phyloP scores from a whole-genome alignment of 2,888 invertebrate species.

The Resseliella maxima region DNA sequence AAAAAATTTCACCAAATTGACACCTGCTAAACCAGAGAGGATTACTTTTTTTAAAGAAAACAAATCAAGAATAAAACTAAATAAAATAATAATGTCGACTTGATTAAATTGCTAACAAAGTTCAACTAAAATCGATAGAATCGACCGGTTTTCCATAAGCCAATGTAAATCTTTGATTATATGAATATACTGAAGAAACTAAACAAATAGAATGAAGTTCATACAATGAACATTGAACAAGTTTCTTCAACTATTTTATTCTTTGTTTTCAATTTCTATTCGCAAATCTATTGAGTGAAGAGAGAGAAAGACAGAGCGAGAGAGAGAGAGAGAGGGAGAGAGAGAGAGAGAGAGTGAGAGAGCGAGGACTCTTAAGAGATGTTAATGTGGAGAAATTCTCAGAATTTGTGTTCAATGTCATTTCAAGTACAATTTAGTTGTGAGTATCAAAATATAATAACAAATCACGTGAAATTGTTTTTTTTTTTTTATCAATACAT shows the following conservation, averaged over 20 bases:
- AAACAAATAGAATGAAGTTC: background rate
- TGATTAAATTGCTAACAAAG: background rate
- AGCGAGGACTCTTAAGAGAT: no score
- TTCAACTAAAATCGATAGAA: background rate
- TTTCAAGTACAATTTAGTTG: background rate
- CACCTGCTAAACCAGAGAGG: background rate
- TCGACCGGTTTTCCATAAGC: conserved; percentile 28
- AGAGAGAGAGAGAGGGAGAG: no score
- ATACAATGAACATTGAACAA: no score
- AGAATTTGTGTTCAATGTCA: background rate
- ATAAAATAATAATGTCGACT: background rate
- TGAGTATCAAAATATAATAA: no score
- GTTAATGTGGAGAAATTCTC: background rate
- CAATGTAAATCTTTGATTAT: background rate
- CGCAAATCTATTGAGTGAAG: background rate
- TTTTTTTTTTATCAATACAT: no score
- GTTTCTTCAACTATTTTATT: background rate
- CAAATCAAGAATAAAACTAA: background rate
- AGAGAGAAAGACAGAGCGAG: no score
- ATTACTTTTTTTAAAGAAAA: background rate
- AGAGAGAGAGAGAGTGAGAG: no score
- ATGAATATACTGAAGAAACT: background rate
- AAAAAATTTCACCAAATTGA: background rate
- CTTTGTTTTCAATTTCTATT: conserved; percentile 14
- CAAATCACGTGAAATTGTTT: no score